phyloP scores from a whole-genome alignment of 2,797 vertebrate species.

The Liasis olivaceus region DNA sequence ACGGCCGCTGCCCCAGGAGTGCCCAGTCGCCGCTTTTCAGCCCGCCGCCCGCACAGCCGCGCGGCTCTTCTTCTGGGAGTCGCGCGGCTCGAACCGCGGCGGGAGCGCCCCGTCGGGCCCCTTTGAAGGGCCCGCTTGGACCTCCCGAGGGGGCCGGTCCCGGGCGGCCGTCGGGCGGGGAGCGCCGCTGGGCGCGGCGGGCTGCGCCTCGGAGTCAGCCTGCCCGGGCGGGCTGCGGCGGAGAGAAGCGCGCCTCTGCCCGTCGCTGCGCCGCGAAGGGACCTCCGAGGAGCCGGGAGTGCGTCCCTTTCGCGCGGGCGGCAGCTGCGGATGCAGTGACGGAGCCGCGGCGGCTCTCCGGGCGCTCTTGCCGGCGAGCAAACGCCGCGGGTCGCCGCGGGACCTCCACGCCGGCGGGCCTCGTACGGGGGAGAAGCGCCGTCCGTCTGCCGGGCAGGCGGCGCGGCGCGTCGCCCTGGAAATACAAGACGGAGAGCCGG shows the following conservation, averaged over 20 bases:
- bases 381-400: not conserved
- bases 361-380: not conserved
- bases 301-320: not conserved
- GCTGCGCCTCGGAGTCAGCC: no score
- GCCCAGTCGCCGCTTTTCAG: no score
- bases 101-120: no score
- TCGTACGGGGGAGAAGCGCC: not conserved
- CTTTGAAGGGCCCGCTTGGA: not conserved
- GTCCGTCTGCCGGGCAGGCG: not conserved
- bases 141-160: accelerated
- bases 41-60: no score
- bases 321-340: not conserved
- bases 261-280: not conserved
- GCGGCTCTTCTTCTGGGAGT: not conserved
- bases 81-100: no score
- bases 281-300: not conserved
- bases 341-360: not conserved
- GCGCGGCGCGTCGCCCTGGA: not conserved
- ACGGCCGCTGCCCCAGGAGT: no score
- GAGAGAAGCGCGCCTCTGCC: not conserved
- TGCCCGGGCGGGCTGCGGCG: no score
- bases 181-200: no score
- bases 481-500: not conserved
- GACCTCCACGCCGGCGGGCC: not conserved
- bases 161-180: no score